Percentiles rank a stretch among this genome's conserved stretches.
These are phyloP conservation scores for Plecturocebus donacophilus DNA, from an alignment of 2,113 vertebrate genomes.

Conservation along the genomic window DNA sequence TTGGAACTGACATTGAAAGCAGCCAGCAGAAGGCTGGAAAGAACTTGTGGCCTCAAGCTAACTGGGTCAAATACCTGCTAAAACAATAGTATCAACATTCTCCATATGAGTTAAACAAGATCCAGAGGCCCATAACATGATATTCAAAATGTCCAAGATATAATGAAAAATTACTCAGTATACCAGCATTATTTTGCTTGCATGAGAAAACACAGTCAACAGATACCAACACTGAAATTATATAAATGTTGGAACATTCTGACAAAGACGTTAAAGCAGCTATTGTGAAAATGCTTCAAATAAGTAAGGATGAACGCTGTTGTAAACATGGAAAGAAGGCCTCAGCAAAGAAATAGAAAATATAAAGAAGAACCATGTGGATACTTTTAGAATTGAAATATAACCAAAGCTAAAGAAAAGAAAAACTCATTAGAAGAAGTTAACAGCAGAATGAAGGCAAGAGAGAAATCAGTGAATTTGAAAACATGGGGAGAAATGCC, in stretches of 20 bases:
- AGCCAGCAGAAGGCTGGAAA: background rate
- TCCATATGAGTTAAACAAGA: background rate
- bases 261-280: background rate
- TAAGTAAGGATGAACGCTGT: background rate
- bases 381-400: conserved; percentile 25
- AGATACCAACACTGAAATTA: background rate
- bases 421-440: background rate
- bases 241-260: background rate
- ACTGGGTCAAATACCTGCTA: background rate
- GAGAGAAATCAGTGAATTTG: background rate
- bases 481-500: background rate
- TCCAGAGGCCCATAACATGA: background rate
- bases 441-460: background rate
- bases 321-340: background rate
- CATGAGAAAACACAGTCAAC: background rate
- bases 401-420: background rate
- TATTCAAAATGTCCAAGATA: background rate
- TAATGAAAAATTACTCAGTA: background rate
- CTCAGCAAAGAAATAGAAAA: background rate
- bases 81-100: background rate
- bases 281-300: background rate
- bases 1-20: background rate
- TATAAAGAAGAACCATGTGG: background rate
- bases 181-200: background rate
- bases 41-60: background rate